A percentile compares a stretch with the other conserved stretches of the same genome.
phyloP scores from a whole-genome alignment of 2,113 vertebrate species.

The Sprattus sprattus region DNA sequence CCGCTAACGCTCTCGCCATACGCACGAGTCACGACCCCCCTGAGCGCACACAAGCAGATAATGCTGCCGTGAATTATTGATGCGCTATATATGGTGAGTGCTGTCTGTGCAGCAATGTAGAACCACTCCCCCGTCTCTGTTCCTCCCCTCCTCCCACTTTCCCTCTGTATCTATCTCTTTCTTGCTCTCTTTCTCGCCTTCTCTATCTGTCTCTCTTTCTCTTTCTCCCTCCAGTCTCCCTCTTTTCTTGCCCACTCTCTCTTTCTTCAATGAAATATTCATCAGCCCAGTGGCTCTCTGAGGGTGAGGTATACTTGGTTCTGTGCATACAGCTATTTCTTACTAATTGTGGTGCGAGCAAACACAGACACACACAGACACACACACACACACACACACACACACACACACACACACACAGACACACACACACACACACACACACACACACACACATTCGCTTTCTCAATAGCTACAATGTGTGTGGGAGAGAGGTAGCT shows the following conservation, averaged over 20 bases:
- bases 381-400: neutral
- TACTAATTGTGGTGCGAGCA: neutral
- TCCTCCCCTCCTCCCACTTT: neutral
- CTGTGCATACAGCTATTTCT: neutral
- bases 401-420: neutral
- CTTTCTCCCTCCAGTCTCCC: neutral
- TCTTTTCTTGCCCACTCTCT: neutral
- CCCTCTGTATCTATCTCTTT: neutral
- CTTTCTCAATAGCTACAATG: too few relatives aligned
- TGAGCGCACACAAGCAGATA: slow-evolving; percentile 48
- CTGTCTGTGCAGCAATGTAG: slow-evolving; percentile 47
- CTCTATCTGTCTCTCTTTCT: neutral
- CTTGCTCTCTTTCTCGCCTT: neutral
- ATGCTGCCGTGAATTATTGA: slow-evolving; percentile 64
- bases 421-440: neutral
- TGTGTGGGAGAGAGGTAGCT: neutral
- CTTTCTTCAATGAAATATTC: slow-evolving; percentile 66
- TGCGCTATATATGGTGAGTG: slow-evolving; percentile 61
- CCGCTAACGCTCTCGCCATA: neutral
- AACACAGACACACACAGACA: neutral
- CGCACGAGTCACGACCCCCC: neutral
- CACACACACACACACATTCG: neutral
- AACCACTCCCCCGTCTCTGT: slow-evolving; percentile 18
- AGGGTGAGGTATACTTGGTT: slow-evolving; percentile 3
- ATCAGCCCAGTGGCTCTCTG: neutral